Base-by-base conservation (phyloP, 2,113 vertebrate genomes). In the Myotis brandtii region DNA sequence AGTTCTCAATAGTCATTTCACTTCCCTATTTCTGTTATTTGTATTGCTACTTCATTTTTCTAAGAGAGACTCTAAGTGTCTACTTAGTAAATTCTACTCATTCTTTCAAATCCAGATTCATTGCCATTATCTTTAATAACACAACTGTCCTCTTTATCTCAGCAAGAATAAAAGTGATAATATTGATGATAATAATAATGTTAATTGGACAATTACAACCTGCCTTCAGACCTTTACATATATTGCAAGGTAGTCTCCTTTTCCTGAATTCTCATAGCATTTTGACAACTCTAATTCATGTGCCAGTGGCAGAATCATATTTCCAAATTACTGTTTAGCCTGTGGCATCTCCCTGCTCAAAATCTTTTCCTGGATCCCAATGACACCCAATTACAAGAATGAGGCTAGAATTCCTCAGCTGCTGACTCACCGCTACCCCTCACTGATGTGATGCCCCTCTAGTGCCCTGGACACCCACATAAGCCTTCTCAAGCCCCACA, bases 381-480 rank as follows among this genome's bases (percentile, higher is more conserved):
- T 40, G 23, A 34, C 21, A 32, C 16, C 37, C 12, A 20, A 32
- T 17, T 18, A 27, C 25, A 32, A 50, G 12, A 37, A 88, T 13
- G 17, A 32, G 1, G 13, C 27, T 62, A 0, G 1, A 25, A 17
- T 66, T 27, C 30, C 23, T 50, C 14, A 3, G 0, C 21, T n/a
- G 32, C 20, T 16, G 5, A 27, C 5, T 16, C 8, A 34, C 11
- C 16, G 20, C 23, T 4, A 0, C 21, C 56, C 4, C 32, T 16
- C 66, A n/a, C 16, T 1, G 5, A 1, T 43, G 9, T 9, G 0
- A 2, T 21, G 4, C 25, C 9, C 27, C 48, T 17, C 18, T 2
- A 1, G 6, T 2, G 27, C 23, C 50, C 25, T 21, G 17, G 30
- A 30, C 3, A 30, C 8, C 27, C 25, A 30, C 32, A 40, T 5